Percentiles rank a stretch among this genome's conserved stretches.
phyloP scores from a whole-genome alignment of 2,113 vertebrate genomes.

The Bos javanicus region DNA sequence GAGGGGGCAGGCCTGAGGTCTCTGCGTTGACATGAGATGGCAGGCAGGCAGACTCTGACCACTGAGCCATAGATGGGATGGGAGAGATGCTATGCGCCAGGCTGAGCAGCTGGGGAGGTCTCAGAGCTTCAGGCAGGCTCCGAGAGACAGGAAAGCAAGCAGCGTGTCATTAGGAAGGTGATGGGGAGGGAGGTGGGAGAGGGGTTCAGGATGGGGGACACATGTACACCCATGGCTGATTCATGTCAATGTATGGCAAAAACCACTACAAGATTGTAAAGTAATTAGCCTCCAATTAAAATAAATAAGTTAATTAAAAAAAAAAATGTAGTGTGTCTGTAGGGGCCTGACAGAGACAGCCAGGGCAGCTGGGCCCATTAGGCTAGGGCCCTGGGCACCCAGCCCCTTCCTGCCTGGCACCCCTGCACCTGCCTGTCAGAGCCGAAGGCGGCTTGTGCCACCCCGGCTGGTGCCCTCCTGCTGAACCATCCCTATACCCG shows the following conservation, averaged over 20 bases:
- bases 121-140: neutral
- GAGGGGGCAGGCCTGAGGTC: neutral
- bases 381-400: neutral
- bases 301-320: neutral
- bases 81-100: no score
- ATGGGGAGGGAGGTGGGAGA: neutral
- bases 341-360: neutral
- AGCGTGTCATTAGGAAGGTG: neutral
- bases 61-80: fast-evolving
- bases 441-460: neutral
- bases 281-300: neutral
- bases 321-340: neutral
- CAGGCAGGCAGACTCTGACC: neutral
- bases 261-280: neutral
- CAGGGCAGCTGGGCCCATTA: neutral
- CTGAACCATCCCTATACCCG: neutral
- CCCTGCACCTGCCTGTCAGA: neutral
- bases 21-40: neutral
- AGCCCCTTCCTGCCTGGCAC: neutral
- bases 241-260: neutral
- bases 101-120: neutral
- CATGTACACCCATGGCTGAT: neutral
- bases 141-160: neutral
- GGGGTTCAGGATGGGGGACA: neutral
- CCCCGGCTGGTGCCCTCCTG: neutral